A percentile compares a stretch with the other conserved stretches of the same genome.
Evolutionary conservation across 2,888 invertebrate species (phyloP).

Genomic region (Zhengitettix transpicula): DNA sequence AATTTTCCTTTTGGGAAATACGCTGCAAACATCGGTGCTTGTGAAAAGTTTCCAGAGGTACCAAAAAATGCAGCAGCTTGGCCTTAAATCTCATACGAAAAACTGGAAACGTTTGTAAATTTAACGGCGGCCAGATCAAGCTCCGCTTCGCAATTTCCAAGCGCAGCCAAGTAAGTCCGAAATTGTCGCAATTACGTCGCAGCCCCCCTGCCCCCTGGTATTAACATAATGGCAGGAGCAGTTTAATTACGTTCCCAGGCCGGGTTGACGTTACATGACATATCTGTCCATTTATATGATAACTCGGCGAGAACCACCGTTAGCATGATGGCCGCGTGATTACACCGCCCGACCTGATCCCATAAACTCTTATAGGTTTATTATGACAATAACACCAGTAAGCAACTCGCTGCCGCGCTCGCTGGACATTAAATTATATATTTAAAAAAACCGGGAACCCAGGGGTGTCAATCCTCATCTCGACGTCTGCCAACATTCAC

Average conservation of each 20-base stretch:
- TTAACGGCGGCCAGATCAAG: no score
- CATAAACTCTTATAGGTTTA: not conserved
- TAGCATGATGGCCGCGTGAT: not conserved
- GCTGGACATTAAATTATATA: not conserved
- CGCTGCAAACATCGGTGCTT: no score
- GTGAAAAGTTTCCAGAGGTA: no score
- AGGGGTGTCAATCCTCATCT: not conserved
- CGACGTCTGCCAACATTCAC: no score
- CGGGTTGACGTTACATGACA: not conserved
- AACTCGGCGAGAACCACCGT: not conserved
- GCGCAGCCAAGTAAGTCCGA: no score
- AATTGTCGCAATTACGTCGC: no score
- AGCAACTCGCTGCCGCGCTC: not conserved
- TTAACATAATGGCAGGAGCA: not conserved
- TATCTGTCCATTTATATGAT: not conserved
- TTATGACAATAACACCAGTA: not conserved
- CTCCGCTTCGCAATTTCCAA: no score
- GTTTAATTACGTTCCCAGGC: not conserved
- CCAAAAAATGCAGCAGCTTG: no score
- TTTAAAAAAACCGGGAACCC: not conserved
- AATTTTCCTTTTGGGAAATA: no score
- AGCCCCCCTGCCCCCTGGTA: not conserved
- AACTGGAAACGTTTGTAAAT: no score
- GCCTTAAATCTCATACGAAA: no score
- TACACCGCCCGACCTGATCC: not conserved